Conservation (phyloP, 2,888 invertebrate species). For the Conistra vaccinii region DNA sequence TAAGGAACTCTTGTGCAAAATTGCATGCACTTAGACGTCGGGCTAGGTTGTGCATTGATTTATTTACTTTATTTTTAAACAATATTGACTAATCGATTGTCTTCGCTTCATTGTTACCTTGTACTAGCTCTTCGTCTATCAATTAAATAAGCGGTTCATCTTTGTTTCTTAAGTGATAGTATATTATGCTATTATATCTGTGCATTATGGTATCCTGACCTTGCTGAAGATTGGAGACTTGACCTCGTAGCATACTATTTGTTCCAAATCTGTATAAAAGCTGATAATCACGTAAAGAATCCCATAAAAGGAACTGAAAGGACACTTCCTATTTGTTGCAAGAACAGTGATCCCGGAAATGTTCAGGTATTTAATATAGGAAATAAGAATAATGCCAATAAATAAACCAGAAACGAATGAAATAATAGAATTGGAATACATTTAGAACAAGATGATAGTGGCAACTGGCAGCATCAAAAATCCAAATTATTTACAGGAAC, state of each 20-base stretch:
- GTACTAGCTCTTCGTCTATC: not conserved
- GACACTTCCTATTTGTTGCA: not conserved
- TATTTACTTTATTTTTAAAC: not conserved
- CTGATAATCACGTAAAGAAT: not conserved
- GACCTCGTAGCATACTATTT: constrained; percentile 21
- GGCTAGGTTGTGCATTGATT: not conserved
- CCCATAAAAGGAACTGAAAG: not conserved
- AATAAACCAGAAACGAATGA: not conserved
- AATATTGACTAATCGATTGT: constrained; percentile 7
- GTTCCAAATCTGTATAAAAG: constrained; percentile 11
- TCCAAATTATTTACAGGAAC: not conserved
- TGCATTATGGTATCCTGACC: constrained; percentile 23
- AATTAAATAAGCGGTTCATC: constrained; percentile 10
- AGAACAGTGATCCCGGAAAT: not conserved
- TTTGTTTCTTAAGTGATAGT: constrained; percentile 1
- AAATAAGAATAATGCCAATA: not conserved
- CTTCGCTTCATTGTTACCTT: constrained; percentile 1
- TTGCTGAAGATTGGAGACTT: not conserved
- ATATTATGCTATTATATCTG: constrained; percentile 12
- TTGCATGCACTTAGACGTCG: not conserved
- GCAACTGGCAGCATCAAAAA: not conserved
- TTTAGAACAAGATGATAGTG: not conserved
- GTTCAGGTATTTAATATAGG: not conserved
- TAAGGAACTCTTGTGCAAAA: not conserved
- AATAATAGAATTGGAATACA: not conserved